phyloP scores from a whole-genome alignment of 2,113 vertebrate genomes.

The Calonectris borealis region DNA sequence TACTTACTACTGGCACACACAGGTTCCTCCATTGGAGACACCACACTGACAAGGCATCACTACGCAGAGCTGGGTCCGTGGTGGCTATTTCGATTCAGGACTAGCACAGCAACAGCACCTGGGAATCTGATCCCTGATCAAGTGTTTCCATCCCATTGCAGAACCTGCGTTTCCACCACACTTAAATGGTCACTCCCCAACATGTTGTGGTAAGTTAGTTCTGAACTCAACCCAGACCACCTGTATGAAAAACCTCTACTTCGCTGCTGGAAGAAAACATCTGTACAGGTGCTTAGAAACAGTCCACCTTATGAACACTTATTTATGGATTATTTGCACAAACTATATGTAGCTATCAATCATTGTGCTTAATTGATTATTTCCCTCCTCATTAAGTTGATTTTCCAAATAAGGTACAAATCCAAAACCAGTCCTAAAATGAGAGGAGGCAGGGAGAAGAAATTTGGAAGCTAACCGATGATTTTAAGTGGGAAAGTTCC shows the following conservation, averaged over 20 bases:
- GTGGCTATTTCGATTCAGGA: not conserved
- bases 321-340: not conserved
- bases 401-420: not conserved
- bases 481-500: not conserved
- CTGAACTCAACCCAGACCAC: not conserved
- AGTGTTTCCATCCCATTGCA: not conserved
- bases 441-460: not conserved
- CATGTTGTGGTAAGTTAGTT: fast-evolving
- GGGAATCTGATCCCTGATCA: not conserved
- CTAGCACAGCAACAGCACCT: not conserved
- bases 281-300: not conserved
- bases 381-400: not conserved
- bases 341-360: not conserved
- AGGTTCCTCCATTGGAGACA: not conserved
- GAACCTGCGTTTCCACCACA: not conserved
- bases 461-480: not conserved
- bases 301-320: not conserved
- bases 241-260: not conserved
- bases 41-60: not conserved
- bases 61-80: fast-evolving
- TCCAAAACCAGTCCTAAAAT: not conserved
- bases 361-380: not conserved
- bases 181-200: not conserved
- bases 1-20: not conserved
- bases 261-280: not conserved